Evolutionary conservation across 2,797 vertebrate species (phyloP), one percentile per base, ranked within the genome.

Genomic region (Artibeus jamaicensis): DNA sequence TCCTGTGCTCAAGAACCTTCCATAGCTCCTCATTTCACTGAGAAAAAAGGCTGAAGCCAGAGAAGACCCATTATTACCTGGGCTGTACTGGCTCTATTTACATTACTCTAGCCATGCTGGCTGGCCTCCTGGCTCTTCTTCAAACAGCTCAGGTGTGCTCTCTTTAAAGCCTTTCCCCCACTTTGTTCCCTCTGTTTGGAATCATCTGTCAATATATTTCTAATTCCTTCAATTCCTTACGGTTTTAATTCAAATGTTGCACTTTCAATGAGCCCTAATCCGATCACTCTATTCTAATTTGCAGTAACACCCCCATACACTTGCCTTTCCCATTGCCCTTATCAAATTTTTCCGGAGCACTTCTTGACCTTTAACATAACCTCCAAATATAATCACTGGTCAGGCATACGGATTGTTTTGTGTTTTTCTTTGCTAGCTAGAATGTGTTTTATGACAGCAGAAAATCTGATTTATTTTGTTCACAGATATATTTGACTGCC

Each of bases 391-490:
- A 44, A 67, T 57, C 18, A 74, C 8, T 89, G n/a, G n/a, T 65
- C 4, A 57, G 53, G 1, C 21, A 59, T 44, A 44, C 55, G 50
- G 11, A 9, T 86, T 82, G 29, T 74, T 94, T 68, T 68, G 9
- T 93, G 4, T 71, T 83, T 88, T 67, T 34, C 5, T 24, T 79
- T 79, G 16, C 8, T 39, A 53, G 26, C 8, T 44, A 59, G 19
- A 93, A 53, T 62, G 1, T 81, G n/a, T 68, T 48, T 2, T n/a
- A 15, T 19, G 26, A 89, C 22, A 59, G 9, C n/a, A 86, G 70
- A 83, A 87, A 90, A 57, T 74, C 9, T 83, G 32, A 2, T 65
- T 83, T 73, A n/a, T 74, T 85, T 94, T 93, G 59, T 84, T 32
- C 26, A 79, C 6, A 93, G 57, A 48, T 86, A 5, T 37, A 67